phyloP scores from a whole-genome alignment of 2,113 vertebrate genomes.

The Stigmatopora argus region DNA sequence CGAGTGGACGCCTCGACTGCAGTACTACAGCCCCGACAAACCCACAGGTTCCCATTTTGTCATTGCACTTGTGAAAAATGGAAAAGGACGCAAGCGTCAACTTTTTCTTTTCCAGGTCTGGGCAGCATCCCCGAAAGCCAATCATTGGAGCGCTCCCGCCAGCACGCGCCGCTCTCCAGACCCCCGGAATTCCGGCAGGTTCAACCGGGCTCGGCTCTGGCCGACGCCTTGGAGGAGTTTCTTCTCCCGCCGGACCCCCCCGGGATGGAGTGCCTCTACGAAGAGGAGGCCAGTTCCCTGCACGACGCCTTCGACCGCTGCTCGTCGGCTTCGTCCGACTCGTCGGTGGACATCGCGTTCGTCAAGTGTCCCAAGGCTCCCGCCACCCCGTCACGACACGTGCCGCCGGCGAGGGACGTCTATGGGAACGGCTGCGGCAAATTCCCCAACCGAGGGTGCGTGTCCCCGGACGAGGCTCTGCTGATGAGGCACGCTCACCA shows the following conservation, averaged over 20 bases:
- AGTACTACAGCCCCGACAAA: slow-evolving; percentile 65
- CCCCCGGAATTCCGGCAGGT: slow-evolving; percentile 44
- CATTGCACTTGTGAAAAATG: neutral
- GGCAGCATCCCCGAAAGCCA: slow-evolving; percentile 85
- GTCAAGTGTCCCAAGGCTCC: slow-evolving; percentile 77
- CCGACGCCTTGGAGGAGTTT: slow-evolving; percentile 67
- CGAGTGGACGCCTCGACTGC: slow-evolving; percentile 68
- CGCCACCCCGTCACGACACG: slow-evolving; percentile 49
- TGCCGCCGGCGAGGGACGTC: slow-evolving; percentile 25
- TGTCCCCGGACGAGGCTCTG: slow-evolving; percentile 63
- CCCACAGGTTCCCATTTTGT: neutral
- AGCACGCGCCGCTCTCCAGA: slow-evolving; percentile 43
- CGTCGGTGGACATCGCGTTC: slow-evolving; percentile 92
- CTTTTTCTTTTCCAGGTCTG: slow-evolving; percentile 59
- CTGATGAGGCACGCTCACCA: slow-evolving; percentile 54
- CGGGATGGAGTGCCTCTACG: slow-evolving; percentile 57
- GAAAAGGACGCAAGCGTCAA: neutral
- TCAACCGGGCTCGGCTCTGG: slow-evolving; percentile 67
- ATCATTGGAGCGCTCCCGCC: slow-evolving; percentile 37
- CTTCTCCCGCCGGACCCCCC: slow-evolving; percentile 66
- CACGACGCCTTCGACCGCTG: slow-evolving; percentile 81
- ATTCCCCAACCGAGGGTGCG: slow-evolving; percentile 74
- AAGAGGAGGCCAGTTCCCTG: slow-evolving; percentile 73
- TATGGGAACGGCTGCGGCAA: slow-evolving; percentile 65
- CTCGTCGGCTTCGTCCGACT: slow-evolving; percentile 86